Conservation (phyloP, 2,113 vertebrate species). For the Orthonyx spaldingii region DNA sequence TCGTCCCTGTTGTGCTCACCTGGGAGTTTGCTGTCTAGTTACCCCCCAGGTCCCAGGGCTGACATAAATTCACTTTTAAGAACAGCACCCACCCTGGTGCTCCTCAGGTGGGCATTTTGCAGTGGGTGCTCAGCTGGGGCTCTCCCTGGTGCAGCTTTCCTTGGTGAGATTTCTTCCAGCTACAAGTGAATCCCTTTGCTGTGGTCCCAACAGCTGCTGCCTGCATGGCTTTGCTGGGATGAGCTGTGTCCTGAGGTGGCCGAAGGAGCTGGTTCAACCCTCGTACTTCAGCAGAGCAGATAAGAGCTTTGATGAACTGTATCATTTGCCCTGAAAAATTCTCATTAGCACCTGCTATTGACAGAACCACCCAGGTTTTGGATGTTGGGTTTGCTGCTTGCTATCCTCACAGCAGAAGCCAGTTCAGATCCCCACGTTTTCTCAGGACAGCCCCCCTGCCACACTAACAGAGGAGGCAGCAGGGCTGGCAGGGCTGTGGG, state of each 20-base stretch:
- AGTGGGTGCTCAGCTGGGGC: not conserved
- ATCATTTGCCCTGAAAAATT: not conserved
- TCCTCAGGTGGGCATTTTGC: not conserved
- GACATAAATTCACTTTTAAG: not conserved
- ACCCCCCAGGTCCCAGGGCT: not conserved
- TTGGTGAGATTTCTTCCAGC: not conserved
- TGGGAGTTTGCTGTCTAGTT: not conserved
- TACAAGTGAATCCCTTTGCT: not conserved
- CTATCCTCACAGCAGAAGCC: not conserved
- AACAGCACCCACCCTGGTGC: not conserved
- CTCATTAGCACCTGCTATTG: not conserved
- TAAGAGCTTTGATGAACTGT: not conserved
- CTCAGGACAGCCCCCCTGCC: not conserved
- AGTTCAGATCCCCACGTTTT: not conserved
- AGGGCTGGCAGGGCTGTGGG: not conserved
- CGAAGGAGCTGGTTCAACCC: not conserved
- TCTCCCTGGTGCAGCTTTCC: not conserved
- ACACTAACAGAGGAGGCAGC: rapidly evolving
- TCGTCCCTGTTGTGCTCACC: not conserved
- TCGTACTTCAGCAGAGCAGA: not conserved
- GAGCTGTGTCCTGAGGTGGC: not conserved
- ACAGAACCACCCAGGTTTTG: not conserved
- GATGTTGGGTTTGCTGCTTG: not conserved
- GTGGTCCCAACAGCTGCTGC: not conserved
- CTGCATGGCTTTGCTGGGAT: not conserved